A percentile compares a stretch with the other conserved stretches of the same genome.
Conservation (phyloP, 1,140 invertebrate species). For the Eciton burchellii region DNA sequence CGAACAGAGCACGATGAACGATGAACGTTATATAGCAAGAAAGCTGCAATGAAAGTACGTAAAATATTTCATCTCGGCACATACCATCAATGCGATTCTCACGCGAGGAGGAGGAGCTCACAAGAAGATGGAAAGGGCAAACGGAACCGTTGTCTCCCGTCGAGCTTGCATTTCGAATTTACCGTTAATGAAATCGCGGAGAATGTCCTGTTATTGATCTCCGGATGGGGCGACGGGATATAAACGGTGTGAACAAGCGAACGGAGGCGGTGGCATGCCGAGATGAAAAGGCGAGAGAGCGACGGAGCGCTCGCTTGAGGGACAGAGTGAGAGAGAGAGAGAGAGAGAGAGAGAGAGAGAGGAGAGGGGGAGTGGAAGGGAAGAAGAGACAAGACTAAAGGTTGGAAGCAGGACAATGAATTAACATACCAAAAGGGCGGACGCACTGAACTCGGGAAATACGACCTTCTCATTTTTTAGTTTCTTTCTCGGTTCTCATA, state of each 20-base stretch:
- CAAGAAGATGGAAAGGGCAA: constrained; percentile 11
- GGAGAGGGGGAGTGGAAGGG: constrained; percentile 56
- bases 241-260: constrained; percentile 5
- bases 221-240: constrained; percentile 19
- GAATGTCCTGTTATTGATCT: constrained; percentile 60
- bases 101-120: not conserved
- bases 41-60: not conserved
- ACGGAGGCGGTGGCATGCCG: not conserved
- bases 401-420: constrained; percentile 63
- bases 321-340: constrained; percentile 13
- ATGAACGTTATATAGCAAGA: too few relatives aligned
- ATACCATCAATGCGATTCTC: not conserved
- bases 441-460: constrained; percentile 62
- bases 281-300: not conserved
- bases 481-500: constrained; percentile 14
- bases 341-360: constrained; percentile 31
- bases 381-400: constrained; percentile 55
- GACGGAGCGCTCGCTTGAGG: not conserved
- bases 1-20: too few relatives aligned
- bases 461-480: constrained; percentile 55
- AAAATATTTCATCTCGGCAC: not conserved
- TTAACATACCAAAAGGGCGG: constrained; percentile 75
- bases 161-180: constrained; percentile 61
- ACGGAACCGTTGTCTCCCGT: constrained; percentile 15
- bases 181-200: constrained; percentile 65